Conservation (phyloP, 2,888 invertebrate species). For the Apomyelois bistriatella region DNA sequence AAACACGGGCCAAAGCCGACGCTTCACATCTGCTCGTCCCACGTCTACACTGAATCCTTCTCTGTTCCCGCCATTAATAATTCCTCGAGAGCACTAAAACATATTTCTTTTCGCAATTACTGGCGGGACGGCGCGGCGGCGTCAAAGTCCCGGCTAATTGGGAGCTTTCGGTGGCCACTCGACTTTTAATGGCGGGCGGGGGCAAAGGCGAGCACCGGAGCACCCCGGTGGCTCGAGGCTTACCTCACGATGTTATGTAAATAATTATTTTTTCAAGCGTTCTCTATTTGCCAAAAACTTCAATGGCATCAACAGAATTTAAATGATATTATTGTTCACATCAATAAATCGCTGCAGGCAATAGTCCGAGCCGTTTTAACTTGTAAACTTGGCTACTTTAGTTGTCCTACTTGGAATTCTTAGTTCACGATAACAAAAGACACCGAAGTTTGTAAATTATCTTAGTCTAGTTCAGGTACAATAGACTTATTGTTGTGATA, state of each 20-base stretch:
- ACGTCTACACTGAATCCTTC: constrained; percentile 24
- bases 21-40: constrained; percentile 32
- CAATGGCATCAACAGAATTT: too few species aligned
- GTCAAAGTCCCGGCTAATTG: constrained; percentile 73
- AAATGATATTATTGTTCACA: constrained; percentile 25
- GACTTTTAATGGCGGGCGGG: constrained; percentile 58
- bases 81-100: constrained; percentile 54
- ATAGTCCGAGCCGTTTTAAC: constrained; percentile 12
- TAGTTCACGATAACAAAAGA: constrained; percentile 15
- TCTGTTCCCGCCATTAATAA: constrained; percentile 49
- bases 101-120: constrained; percentile 71
- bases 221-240: constrained; percentile 28
- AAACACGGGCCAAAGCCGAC: constrained; percentile 49
- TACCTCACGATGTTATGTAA: constrained; percentile 44
- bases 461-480: constrained; percentile 13
- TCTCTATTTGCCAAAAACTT: constrained; percentile 43
- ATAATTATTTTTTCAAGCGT: constrained; percentile 46
- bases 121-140: constrained; percentile 50
- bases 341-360: constrained; percentile 10
- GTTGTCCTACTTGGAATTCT: constrained; percentile 12
- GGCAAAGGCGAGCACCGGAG: constrained; percentile 28
- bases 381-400: constrained; percentile 12
- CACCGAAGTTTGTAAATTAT: constrained; percentile 14
- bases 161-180: constrained; percentile 67
- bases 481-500: constrained; percentile 15